Evolutionary conservation across 2,888 invertebrate genomes (phyloP), one percentile per base, ranked within the genome.

Genomic region (Polylopha cassiicola): DNA sequence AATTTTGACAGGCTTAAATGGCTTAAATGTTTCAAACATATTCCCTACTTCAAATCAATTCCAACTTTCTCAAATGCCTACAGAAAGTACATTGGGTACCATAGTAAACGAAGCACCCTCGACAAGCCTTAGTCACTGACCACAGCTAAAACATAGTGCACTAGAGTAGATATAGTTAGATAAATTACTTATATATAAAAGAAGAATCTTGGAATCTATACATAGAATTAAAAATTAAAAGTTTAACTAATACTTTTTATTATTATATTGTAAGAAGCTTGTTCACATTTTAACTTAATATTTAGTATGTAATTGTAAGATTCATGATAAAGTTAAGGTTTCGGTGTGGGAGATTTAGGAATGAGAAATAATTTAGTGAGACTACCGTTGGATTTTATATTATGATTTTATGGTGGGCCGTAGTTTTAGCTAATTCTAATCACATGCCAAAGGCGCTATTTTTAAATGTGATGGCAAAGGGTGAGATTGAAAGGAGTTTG

Each of bases 211-310:
- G 73, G 82, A 84, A 80, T 82, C 80, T 81, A 85, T 82, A 78
- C 73, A 82, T 85, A 84, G 81, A 75, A 81, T 77, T 79, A 68
- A 79, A 81, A 79, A 74, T 76, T 77, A 73, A 79, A 84, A 81
- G 71, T 79, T 80, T 78, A 81, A 77, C 73, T 82, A 81, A 79
- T 81, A 81, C 79, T 80, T 84, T 81, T 82, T 80, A 82, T 81
- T 81, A 81, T 74, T 74, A 76, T 65, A 75, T 66, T 71, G 64
- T 85, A 85, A 82, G 79, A 80, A 61, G 85, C 85, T 85, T 85
- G 81, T 84, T 85, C 85, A 84, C 80, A 73, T 84, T 84, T 84
- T 82, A 82, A 78, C 82, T 82, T 84, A 78, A 72, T 84, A 84
- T 73, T 73, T 77, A 78, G 71, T 73, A 78, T 77, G 70, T 77